Conservation (phyloP, 2,797 vertebrate genomes). For the Amniataba percoides region DNA sequence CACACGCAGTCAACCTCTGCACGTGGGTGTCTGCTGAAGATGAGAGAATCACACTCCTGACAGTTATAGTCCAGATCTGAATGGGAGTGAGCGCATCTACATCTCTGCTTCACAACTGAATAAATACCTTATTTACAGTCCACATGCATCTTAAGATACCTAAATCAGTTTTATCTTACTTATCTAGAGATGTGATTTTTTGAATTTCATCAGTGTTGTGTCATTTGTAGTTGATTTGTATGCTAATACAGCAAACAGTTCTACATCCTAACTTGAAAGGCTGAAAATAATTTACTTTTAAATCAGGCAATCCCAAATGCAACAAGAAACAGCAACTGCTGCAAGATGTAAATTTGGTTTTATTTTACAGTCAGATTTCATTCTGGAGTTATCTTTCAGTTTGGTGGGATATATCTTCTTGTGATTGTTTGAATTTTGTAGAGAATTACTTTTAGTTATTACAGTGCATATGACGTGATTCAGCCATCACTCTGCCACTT, state of each 20-base stretch:
- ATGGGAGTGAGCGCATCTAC: slow-evolving; percentile 23
- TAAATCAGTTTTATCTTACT: slow-evolving; percentile 21
- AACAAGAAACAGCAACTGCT: slow-evolving; percentile 14
- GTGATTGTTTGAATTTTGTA: slow-evolving; percentile 22
- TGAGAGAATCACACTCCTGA: slow-evolving; percentile 58
- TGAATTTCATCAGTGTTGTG: slow-evolving; percentile 17
- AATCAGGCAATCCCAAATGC: slow-evolving; percentile 14
- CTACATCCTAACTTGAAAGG: slow-evolving; percentile 11
- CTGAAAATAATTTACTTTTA: slow-evolving; percentile 30
- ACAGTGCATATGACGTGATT: neutral
- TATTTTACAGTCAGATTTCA: slow-evolving; percentile 4
- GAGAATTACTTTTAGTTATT: neutral
- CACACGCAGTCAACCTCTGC: slow-evolving; percentile 12
- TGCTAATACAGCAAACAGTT: slow-evolving; percentile 36
- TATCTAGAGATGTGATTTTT: slow-evolving; percentile 21
- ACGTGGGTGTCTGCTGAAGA: slow-evolving; percentile 43
- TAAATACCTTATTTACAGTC: slow-evolving; percentile 26
- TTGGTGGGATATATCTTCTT: neutral
- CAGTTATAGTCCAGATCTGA: slow-evolving; percentile 38
- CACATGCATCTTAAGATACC: slow-evolving; percentile 1
- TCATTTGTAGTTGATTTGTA: slow-evolving; percentile 21
- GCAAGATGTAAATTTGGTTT: slow-evolving; percentile 17
- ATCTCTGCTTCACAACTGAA: slow-evolving; percentile 22
- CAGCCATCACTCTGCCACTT: neutral
- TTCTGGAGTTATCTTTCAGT: slow-evolving; percentile 7